Conservation (phyloP, 2,797 vertebrate genomes). For the Columba guinea region DNA sequence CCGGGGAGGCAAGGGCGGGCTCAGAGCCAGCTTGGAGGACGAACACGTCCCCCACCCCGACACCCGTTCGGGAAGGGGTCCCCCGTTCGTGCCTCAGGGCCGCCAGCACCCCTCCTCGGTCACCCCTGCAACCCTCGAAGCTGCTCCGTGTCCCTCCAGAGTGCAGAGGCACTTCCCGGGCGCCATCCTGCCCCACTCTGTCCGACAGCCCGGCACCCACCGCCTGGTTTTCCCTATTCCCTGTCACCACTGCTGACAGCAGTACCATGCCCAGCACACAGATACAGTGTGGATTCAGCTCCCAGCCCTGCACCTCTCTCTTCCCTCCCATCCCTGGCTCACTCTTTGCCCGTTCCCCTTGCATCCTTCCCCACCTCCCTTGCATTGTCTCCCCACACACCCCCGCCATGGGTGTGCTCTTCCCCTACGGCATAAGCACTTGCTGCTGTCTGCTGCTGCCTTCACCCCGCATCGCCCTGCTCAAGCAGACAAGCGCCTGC, state of each 20-base stretch:
- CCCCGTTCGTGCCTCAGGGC: not conserved
- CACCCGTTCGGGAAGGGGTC: not conserved
- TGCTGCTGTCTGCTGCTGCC: conserved; percentile 26
- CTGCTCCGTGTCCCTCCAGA: not conserved
- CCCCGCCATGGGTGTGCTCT: not conserved
- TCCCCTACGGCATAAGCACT: not conserved
- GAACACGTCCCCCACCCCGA: not conserved
- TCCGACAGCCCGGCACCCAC: not conserved
- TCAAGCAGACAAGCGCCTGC: not conserved
- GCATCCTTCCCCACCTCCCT: not conserved
- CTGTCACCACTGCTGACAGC: not conserved
- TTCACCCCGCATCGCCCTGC: not conserved
- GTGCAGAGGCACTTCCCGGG: not conserved
- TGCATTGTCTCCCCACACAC: not conserved
- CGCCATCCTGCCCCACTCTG: not conserved
- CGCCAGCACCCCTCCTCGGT: not conserved
- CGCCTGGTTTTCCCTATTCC: not conserved
- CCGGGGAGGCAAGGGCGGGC: not conserved
- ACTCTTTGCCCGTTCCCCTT: not conserved
- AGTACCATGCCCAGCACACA: not conserved
- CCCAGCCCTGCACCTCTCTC: not conserved
- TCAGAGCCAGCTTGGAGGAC: not conserved
- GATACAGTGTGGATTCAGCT: not conserved
- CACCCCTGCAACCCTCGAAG: not conserved
- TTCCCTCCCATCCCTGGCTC: not conserved